Percentiles rank a stretch among this genome's conserved stretches.
Conservation (phyloP, 2,113 vertebrate species). For the Lucifuga dentata region DNA sequence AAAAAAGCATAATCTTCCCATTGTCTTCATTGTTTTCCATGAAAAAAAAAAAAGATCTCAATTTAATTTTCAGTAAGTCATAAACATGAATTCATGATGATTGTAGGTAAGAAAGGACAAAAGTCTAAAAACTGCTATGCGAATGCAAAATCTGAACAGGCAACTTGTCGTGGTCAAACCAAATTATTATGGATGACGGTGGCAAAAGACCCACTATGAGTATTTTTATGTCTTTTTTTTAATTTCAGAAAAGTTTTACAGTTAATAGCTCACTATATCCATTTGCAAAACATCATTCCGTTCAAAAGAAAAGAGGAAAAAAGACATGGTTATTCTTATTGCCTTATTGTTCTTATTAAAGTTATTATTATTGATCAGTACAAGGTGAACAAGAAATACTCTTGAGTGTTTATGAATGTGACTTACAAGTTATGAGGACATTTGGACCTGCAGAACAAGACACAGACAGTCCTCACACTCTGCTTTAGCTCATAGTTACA, state of each 20-base stretch:
- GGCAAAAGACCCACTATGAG: constrained; percentile 7
- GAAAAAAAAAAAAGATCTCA: constrained; percentile 28
- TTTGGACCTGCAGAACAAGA: constrained; percentile 52
- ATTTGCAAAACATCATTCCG: constrained; percentile 9
- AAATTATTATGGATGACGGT: constrained; percentile 16
- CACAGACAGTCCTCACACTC: constrained; percentile 37
- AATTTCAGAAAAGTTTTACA: neutral
- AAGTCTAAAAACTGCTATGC: constrained; percentile 3
- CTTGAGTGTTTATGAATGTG: constrained; percentile 82
- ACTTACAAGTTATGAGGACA: constrained; percentile 72
- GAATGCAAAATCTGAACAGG: constrained; percentile 13
- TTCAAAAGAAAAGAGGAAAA: constrained; percentile 12
- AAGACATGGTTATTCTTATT: constrained; percentile 55
- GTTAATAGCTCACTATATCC: neutral
- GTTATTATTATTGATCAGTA: constrained; percentile 73
- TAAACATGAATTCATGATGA: constrained; percentile 48
- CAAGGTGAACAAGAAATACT: constrained; percentile 82
- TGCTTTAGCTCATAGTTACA: neutral
- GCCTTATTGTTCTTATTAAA: too few relatives aligned
- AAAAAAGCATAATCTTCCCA: constrained; percentile 45
- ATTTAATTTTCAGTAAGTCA: constrained; percentile 60
- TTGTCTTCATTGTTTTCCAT: constrained; percentile 48
- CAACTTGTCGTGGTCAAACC: constrained; percentile 30
- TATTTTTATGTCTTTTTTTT: neutral
- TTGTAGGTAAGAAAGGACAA: constrained; percentile 32